phyloP scores from a whole-genome alignment of 2,888 invertebrate genomes.

The Suillia variegata region DNA sequence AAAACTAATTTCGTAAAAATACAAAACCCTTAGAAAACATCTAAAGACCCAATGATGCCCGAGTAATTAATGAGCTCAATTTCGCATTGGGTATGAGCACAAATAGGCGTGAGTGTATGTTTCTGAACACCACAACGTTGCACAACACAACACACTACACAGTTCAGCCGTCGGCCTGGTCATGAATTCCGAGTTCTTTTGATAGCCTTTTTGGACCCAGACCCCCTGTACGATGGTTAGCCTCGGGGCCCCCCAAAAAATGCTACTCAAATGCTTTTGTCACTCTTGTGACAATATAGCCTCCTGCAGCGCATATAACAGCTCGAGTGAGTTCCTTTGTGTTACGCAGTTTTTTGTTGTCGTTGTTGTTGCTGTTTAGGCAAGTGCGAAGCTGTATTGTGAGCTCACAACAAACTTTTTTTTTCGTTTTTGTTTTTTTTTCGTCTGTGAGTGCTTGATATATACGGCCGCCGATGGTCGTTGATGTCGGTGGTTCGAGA shows the following conservation, averaged over 20 bases:
- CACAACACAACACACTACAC: too few species aligned
- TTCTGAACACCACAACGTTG: too few species aligned
- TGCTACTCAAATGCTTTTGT: conserved; percentile 13
- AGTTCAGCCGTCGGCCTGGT: too few species aligned
- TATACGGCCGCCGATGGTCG: background rate
- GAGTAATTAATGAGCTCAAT: too few species aligned
- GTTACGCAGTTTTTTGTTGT: background rate
- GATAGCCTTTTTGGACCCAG: background rate
- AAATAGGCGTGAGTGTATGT: too few species aligned
- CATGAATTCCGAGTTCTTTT: background rate
- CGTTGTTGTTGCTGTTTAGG: too few species aligned
- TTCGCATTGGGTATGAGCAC: too few species aligned
- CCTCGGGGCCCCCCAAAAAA: background rate
- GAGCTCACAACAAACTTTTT: background rate
- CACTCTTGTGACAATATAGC: background rate
- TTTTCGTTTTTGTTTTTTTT: background rate
- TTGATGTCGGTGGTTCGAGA: conserved; percentile 1
- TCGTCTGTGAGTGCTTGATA: too few species aligned
- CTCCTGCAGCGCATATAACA: background rate
- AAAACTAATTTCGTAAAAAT: too few species aligned
- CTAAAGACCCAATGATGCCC: too few species aligned
- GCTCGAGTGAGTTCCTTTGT: conserved; percentile 14
- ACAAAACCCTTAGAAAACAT: too few species aligned
- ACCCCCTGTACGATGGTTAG: too few species aligned
- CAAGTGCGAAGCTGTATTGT: background rate